Evolutionary conservation across 2,113 vertebrate species (phyloP).

Genomic region (Pristiophorus japonicus): DNA sequence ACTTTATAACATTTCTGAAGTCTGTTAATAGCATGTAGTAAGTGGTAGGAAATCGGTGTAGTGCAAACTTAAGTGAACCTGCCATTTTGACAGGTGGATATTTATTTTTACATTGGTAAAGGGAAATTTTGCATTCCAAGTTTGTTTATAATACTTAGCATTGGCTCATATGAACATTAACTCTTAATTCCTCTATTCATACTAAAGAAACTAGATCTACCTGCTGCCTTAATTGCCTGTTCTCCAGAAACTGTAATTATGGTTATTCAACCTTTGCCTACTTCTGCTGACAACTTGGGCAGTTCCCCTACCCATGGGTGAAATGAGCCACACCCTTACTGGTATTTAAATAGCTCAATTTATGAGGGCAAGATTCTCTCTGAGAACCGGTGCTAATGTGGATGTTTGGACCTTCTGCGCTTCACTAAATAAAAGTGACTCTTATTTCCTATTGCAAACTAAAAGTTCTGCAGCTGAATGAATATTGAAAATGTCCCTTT

Average conservation of each 20-base stretch:
- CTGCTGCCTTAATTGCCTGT: background rate
- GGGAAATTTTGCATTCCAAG: background rate
- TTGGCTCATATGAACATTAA: background rate
- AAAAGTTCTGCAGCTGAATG: background rate
- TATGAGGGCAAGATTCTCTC: background rate
- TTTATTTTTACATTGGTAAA: conserved; percentile 5
- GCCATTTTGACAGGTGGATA: conserved; percentile 25
- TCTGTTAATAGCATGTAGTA: background rate
- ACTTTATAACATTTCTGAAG: background rate
- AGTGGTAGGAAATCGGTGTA: background rate
- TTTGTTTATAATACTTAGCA: conserved; percentile 13
- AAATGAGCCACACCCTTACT: background rate
- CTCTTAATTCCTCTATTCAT: conserved; percentile 29
- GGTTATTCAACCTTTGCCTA: conserved; percentile 11
- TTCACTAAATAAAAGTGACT: background rate
- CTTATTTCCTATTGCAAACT: background rate
- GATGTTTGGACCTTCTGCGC: background rate
- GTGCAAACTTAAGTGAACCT: background rate
- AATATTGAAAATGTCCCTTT: background rate
- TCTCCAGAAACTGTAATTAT: background rate
- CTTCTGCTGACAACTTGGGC: background rate
- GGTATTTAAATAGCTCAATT: background rate
- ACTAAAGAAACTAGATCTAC: background rate
- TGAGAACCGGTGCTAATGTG: background rate
- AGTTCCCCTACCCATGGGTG: background rate